Evolutionary conservation across 2,888 invertebrate species (phyloP).

Genomic region (Drosophila recens): DNA sequence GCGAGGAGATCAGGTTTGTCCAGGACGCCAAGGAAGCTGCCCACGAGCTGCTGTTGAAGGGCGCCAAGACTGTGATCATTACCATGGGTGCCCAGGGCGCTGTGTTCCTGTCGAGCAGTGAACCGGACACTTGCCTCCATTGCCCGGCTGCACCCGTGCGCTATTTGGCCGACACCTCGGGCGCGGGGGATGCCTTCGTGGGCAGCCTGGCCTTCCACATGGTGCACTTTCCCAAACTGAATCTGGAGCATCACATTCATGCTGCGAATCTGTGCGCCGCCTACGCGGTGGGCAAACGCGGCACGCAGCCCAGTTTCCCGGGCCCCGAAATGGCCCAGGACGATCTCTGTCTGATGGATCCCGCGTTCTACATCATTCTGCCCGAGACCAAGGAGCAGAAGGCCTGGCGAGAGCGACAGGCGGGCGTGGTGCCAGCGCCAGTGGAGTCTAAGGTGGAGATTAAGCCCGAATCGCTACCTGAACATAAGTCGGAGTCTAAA

Average conservation of each 20-base stretch:
- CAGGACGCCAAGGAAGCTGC: conserved; percentile 89
- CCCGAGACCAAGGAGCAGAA: conserved; percentile 3
- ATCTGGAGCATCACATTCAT: conserved; percentile 89
- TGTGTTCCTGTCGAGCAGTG: conserved; percentile 86
- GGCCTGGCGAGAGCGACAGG: background rate
- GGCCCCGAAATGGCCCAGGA: conserved; percentile 8
- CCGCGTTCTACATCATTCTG: conserved; percentile 30
- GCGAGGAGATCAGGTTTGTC: conserved; percentile 50
- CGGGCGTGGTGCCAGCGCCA: background rate
- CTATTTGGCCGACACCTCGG: conserved; percentile 93
- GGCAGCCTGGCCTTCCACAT: conserved; percentile 94
- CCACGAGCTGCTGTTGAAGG: conserved; percentile 87
- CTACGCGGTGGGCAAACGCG: conserved; percentile 88
- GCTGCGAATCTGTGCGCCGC: conserved; percentile 92
- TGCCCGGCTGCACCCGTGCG: conserved; percentile 88
- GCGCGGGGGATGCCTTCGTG: conserved; percentile 96
- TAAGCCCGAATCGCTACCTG: background rate
- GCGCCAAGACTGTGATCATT: conserved; percentile 92
- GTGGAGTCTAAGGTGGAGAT: background rate
- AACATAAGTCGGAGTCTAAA: background rate
- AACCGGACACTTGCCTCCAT: conserved; percentile 86
- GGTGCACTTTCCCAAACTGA: conserved; percentile 87
- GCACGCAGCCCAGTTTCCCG: conserved; percentile 60
- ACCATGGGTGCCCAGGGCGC: conserved; percentile 94
- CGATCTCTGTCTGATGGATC: conserved; percentile 28